Conservation (phyloP, 2,113 vertebrate species). For the Rana temporaria region DNA sequence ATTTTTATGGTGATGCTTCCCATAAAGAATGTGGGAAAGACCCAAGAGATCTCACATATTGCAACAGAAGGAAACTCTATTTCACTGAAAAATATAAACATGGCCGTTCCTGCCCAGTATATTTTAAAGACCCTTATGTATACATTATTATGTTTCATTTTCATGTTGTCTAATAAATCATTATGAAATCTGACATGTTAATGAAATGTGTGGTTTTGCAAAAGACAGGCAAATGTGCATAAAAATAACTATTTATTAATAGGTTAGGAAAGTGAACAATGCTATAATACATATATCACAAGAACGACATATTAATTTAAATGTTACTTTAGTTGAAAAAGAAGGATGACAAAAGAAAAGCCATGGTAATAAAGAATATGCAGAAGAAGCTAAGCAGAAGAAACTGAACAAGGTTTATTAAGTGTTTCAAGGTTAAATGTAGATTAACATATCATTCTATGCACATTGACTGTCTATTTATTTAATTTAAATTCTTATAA, state of each 20-base stretch:
- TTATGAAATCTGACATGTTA: neutral
- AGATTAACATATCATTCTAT: no score
- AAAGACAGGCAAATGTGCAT: neutral
- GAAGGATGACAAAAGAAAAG: no score
- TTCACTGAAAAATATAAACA: conserved; percentile 15
- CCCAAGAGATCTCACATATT: conserved; percentile 48
- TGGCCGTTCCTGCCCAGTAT: neutral
- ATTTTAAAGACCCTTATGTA: neutral
- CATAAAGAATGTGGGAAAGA: conserved; percentile 42
- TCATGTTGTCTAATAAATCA: conserved; percentile 10
- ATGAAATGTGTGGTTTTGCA: neutral
- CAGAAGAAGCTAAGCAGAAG: no score
- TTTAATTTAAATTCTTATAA: no score
- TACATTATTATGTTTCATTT: neutral
- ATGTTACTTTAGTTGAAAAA: no score
- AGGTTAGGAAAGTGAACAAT: no score
- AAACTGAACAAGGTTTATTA: no score
- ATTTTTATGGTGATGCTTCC: conserved; percentile 47
- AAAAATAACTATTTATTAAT: neutral
- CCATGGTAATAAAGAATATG: no score
- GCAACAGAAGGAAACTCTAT: conserved; percentile 27
- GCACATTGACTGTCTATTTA: no score
- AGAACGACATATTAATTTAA: no score
- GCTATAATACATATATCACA: no score
- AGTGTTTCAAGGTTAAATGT: no score